Evolutionary conservation across 2,113 vertebrate genomes (phyloP), one percentile per base, ranked within the genome.

Genomic region (Rostratula benghalensis): DNA sequence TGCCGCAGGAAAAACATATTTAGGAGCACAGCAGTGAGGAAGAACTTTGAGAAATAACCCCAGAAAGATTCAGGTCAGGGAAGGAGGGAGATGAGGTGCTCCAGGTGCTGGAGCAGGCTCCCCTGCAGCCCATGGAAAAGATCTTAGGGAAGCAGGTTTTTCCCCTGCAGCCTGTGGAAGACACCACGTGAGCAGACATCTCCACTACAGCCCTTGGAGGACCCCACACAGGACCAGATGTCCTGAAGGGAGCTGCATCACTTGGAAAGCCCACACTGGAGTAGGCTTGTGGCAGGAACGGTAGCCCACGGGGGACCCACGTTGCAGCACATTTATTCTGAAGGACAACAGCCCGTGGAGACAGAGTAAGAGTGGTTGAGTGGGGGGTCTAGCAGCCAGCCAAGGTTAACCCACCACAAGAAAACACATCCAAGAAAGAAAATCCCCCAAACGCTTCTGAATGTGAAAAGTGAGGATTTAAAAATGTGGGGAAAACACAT

Each of bases 1-100:
- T 37, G 33, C 30, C 30, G 53, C 2, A 0, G n/a, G 41, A 19
- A 74, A 48, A 50, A 19, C 0, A 0, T 9, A 37, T 37, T 68
- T 73, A 24, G 65, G n/a, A 91, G 33, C 0, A 3, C 50, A 60
- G 50, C 28, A 56, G 30, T 4, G 4, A 56, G 15, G 13, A 64
- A 14, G 41, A 19, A 50, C 2, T 6, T 7, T 12, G 54, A 46
- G 30, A 64, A 48, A 60, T 13, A 33, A 13, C 24, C 21, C n/a
- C 9, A 5, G 25, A 9, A 71, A 65, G 5, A 54, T 6, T 3
- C 2, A 8, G 7, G 9, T 28, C 11, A 17, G 24, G 61, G 23
- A 3, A 68, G 18, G 11, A 89, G 27, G 19, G 14, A 31, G n/a
- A 78, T 9, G 6, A 76, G 8, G 11, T 30, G n/a, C 23, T 63